These are phyloP conservation scores for Enchytraeus crypticus DNA, from an alignment of 2,888 invertebrate species.

Conservation along the genomic window DNA sequence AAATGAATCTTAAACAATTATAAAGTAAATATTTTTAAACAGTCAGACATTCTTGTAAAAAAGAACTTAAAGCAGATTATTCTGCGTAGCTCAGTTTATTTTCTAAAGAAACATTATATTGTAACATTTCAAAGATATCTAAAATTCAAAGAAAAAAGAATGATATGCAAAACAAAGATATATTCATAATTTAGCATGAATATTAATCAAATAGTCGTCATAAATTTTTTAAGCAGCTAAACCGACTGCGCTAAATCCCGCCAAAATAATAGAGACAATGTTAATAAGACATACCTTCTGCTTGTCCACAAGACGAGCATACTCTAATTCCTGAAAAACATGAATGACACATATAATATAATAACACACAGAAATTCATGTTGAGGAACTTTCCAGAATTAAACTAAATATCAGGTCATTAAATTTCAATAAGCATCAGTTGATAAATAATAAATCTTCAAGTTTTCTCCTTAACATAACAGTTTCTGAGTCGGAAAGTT, in stretches of 20 bases:
- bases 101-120: neutral
- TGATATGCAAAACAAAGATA: no score
- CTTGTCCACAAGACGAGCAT: slow-evolving; percentile 21
- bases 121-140: neutral
- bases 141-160: neutral
- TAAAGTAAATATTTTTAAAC: no score
- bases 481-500: no score
- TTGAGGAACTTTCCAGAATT: neutral
- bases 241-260: no score
- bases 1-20: no score
- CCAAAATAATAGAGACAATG: neutral
- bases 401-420: neutral
- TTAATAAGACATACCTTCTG: slow-evolving; percentile 20
- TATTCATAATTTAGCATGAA: no score
- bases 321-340: slow-evolving; percentile 6
- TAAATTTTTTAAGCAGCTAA: no score
- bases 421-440: neutral
- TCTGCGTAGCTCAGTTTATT: neutral
- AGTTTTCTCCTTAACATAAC: neutral
- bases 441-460: neutral
- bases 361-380: neutral
- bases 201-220: no score
- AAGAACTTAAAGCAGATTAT: no score
- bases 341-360: no score
- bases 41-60: no score